Evolutionary conservation across 2,113 vertebrate species (phyloP).

Genomic region (Cepphus grylle): DNA sequence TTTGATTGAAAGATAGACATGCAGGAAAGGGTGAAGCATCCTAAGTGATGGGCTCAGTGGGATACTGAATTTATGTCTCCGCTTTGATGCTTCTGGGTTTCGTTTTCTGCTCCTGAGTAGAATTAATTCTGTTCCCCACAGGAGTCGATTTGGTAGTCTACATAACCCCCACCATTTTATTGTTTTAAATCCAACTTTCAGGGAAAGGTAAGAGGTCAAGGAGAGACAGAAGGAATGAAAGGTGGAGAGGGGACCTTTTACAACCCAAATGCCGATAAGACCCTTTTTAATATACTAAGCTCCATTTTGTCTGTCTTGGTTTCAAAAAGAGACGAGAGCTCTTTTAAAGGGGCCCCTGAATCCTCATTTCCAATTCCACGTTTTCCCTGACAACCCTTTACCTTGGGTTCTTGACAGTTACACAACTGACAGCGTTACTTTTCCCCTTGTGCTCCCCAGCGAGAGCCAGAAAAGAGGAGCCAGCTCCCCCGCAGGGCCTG

Average conservation of each 20-base stretch:
- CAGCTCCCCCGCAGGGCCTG: fast-evolving
- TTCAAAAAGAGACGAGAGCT: not conserved
- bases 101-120: conserved; percentile 47
- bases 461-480: not conserved
- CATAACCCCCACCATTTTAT: not conserved
- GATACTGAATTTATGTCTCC: conserved; percentile 60
- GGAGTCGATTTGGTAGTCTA: not conserved
- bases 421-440: not conserved
- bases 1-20: conserved; percentile 58
- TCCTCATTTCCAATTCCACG: conserved; percentile 43
- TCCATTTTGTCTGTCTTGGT: not conserved
- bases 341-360: not conserved
- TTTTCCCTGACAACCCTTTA: conserved; percentile 23
- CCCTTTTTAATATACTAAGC: not conserved
- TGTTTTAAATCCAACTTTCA: conserved; percentile 43
- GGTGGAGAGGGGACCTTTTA: not conserved
- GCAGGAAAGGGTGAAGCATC: conserved; percentile 15
- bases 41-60: conserved; percentile 57
- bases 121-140: conserved; percentile 54
- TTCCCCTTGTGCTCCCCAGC: not conserved
- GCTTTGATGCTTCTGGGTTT: conserved; percentile 60
- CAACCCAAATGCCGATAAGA: not conserved
- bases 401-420: conserved; percentile 4
- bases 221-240: not conserved
- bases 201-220: conserved; percentile 28